Evolutionary conservation across 2,888 invertebrate species (phyloP), one percentile per base, ranked within the genome.

Genomic region (Hemistola chrysoprasaria): DNA sequence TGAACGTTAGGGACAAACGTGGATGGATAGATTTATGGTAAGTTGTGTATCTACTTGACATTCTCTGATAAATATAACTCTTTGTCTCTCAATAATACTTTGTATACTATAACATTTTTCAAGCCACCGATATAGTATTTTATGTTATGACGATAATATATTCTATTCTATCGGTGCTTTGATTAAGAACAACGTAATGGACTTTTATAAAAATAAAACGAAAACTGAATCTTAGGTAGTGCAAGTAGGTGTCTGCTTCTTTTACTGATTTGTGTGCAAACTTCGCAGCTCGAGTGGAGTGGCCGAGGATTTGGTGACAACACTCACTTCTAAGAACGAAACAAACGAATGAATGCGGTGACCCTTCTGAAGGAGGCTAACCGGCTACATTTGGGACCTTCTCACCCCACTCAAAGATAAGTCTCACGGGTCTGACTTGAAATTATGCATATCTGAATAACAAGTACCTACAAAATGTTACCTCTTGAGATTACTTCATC

Each of bases 201-300:
- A 16, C 16, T 24, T 11, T 1, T 7, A 29, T 6, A 23, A 40
- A 33, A 16, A 9, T n/a, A 7, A 6, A 22, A 6, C 16, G 16
- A 3, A 34, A n/a, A 9, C 11, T 37, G 8, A 26, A 20, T 20
- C n/a, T n/a, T n/a, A n/a, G n/a, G n/a, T n/a, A n/a, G n/a, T n/a
- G 16, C 29, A 22, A 16, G 36, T 23, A 28, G 33, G 29, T 23
- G 10, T 21, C 9, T 24, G 21, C 44, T 54, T 41, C 52, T 51
- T 56, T 59, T 56, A 66, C 56, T 76, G 63, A 74, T 65, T 56
- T 54, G 47, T 73, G 54, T 79, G 68, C 73, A 74, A 73, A 71
- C 74, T 80, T 73, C 79, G 73, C 81, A 82, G 81, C 78, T 77
- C 65, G 53, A 63, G 71, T 67, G 73, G 71, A 71, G 65, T 67